Conservation (phyloP, 2,113 vertebrate species). For the Larimichthys crocea region DNA sequence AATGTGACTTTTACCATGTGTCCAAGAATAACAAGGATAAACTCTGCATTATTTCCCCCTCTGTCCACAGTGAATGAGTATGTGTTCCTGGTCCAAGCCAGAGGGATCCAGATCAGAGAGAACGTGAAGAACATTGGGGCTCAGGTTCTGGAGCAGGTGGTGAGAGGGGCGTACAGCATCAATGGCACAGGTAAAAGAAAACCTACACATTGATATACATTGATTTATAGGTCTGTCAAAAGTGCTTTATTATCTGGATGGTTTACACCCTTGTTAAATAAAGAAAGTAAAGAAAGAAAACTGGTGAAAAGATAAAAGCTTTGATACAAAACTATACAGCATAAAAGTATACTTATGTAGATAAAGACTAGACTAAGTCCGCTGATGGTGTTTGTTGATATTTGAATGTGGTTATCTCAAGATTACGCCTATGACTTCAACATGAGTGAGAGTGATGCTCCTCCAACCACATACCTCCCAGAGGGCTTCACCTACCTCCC, state of each 20-base stretch:
- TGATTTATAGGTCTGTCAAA: too few species aligned
- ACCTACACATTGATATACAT: background rate
- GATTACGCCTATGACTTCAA: conserved; percentile 96
- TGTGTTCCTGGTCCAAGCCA: conserved; percentile 98
- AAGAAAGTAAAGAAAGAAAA: background rate
- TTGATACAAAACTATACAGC: background rate
- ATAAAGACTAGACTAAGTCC: too few species aligned
- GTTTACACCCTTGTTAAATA: background rate
- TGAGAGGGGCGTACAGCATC: conserved; percentile 91
- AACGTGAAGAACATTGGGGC: conserved; percentile 94
- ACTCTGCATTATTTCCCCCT: background rate
- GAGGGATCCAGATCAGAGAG: conserved; percentile 93
- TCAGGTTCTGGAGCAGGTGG: conserved; percentile 96
- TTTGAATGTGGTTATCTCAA: conserved; percentile 55
- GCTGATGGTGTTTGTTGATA: background rate
- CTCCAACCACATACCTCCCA: conserved; percentile 93
- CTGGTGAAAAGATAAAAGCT: background rate
- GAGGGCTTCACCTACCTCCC: conserved; percentile 94
- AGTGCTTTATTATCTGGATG: background rate
- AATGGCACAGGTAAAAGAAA: conserved; percentile 91
- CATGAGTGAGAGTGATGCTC: conserved; percentile 89
- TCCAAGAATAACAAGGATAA: conserved; percentile 5
- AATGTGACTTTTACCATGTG: background rate
- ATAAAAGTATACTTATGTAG: background rate
- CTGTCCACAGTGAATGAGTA: conserved; percentile 94